Percentiles rank a stretch among this genome's conserved stretches.
Conservation (phyloP, 1,140 invertebrate species). For the Drosophila grimshawi region DNA sequence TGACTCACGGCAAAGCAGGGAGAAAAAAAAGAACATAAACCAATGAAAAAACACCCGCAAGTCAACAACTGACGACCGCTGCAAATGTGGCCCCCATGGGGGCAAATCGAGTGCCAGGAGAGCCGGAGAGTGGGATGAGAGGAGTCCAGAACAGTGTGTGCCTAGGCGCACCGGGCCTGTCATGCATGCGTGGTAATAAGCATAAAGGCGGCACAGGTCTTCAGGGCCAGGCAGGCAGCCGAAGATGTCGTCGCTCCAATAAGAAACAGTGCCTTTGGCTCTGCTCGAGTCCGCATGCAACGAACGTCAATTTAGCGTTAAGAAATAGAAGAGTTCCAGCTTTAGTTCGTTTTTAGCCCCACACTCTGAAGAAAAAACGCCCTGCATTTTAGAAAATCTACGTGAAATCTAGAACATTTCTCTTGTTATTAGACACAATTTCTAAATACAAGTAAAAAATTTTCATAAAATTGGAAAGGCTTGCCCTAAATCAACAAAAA, state of each 20-base stretch:
- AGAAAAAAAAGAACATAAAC: neutral
- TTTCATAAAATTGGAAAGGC: no score
- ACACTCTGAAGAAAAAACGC: neutral
- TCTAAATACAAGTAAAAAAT: no score
- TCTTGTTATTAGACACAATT: no score
- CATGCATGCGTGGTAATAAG: conserved; percentile 80
- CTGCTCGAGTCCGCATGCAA: conserved; percentile 54
- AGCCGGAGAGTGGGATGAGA: neutral
- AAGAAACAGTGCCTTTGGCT: conserved; percentile 46
- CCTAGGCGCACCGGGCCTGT: conserved; percentile 52
- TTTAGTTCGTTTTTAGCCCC: conserved; percentile 63
- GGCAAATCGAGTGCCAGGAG: conserved; percentile 32
- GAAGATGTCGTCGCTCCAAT: conserved; percentile 65
- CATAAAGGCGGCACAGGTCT: conserved; percentile 59
- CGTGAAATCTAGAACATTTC: no score
- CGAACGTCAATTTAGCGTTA: conserved; percentile 74
- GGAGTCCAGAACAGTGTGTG: conserved; percentile 25
- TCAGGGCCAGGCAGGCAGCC: conserved; percentile 30
- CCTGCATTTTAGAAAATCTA: no score
- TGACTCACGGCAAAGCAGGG: conserved; percentile 26
- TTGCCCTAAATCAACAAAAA: no score
- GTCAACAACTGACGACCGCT: conserved; percentile 41
- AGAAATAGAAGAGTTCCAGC: conserved; percentile 44
- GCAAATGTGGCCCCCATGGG: conserved; percentile 64
- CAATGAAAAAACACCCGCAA: conserved; percentile 40